Evolutionary conservation across 1,140 invertebrate species (phyloP), one percentile per base, ranked within the genome.

Genomic region (Scaptomyza graminum): DNA sequence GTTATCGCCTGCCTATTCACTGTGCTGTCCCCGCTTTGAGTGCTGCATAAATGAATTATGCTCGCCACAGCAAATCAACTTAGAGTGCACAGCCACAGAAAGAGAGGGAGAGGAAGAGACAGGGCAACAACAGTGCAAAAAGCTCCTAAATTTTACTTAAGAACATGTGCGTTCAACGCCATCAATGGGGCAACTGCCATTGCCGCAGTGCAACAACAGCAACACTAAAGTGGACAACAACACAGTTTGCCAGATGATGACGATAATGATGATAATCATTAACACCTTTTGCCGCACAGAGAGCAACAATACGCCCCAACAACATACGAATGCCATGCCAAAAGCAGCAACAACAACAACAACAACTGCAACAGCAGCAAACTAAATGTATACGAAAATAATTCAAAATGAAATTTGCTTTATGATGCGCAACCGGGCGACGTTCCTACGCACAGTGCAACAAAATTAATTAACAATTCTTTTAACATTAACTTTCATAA

Each of bases 391-490:
- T 87, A 85, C 51, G 74, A 90, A 81, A 90, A 91, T 91, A 91
- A 85, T 90, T 91, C 90, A 91, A 90, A 91, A 91, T 82, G 90
- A 88, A 91, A 88, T 90, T 90, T 90, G 90, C 85, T 90, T 90
- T 90, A 90, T 91, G 84, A 91, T 85, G 90, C 85, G 85, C 85
- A 90, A 85, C 84, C 79, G 79, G 76, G 81, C 71, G 75, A 85
- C 83, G 63, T 79, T 68, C 56, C 70, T 75, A 81, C 74, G 74
- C 78, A 85, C 82, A 78, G 64, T 85, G 82, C 9, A 8, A 1
- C 46, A 0, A 64, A 15, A 12, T 18, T 25, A 8, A 7, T 28
- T 28, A 6, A 5, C 2, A 60, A 60, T 16, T 13, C 31, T 22
- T 46, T 8, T 6, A 18, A 18, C 18, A 18, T 18, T 18, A 18